Percentiles rank a stretch among this genome's conserved stretches.
phyloP scores from a whole-genome alignment of 2,797 vertebrate genomes.

The Naso thynnoides region DNA sequence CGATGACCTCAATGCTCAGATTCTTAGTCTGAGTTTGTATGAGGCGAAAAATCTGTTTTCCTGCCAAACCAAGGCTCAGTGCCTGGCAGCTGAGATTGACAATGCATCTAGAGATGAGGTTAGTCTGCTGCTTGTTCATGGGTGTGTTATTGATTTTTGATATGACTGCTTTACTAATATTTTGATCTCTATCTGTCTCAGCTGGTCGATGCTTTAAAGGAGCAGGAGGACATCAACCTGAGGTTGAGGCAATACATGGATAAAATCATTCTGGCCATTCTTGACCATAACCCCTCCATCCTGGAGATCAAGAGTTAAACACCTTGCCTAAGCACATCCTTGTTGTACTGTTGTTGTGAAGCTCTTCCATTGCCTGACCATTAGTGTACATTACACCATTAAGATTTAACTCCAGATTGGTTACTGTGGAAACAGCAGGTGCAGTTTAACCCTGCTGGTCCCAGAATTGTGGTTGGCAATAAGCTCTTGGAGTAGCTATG shows the following conservation, averaged over 20 bases:
- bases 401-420: slow-evolving; percentile 9
- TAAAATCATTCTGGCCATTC: slow-evolving; percentile 96
- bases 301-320: slow-evolving; percentile 95
- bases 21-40: slow-evolving; percentile 95
- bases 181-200: slow-evolving; percentile 60
- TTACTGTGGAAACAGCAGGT: not conserved
- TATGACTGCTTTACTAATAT: not conserved
- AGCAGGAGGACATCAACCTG: slow-evolving; percentile 97
- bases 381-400: slow-evolving; percentile 10
- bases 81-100: slow-evolving; percentile 97
- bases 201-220: slow-evolving; percentile 96
- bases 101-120: slow-evolving; percentile 98
- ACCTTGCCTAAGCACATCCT: not conserved
- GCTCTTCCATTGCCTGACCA: not conserved
- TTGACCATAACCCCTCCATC: slow-evolving; percentile 97
- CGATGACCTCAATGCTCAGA: slow-evolving; percentile 96
- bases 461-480: not conserved
- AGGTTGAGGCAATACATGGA: slow-evolving; percentile 98
- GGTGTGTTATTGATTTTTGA: not conserved
- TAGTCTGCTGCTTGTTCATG: slow-evolving; percentile 18
- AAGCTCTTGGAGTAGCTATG: too few species aligned
- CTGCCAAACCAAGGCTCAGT: slow-evolving; percentile 96
- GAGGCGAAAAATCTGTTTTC: slow-evolving; percentile 97
- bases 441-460: not conserved
- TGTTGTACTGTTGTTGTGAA: slow-evolving; percentile 23